phyloP scores from a whole-genome alignment of 2,888 invertebrate genomes.

The Trypoxylon attenuatum region DNA sequence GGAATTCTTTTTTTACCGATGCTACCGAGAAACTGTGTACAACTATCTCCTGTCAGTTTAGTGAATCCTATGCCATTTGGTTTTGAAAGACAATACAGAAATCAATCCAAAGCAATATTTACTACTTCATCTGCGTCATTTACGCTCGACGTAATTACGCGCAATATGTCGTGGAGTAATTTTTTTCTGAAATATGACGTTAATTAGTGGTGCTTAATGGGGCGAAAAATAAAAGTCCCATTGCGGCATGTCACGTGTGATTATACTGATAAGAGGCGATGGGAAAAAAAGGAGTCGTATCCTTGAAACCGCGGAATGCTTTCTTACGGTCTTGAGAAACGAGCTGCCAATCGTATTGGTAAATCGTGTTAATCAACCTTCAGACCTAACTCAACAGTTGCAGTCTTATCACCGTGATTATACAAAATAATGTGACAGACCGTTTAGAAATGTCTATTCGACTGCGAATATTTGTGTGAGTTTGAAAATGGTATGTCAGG shows the following conservation, averaged over 20 bases:
- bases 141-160: slow-evolving; percentile 34
- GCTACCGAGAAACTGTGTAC: slow-evolving; percentile 14
- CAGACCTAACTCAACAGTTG: too few relatives aligned
- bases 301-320: slow-evolving; percentile 13
- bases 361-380: too few relatives aligned
- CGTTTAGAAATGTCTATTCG: too few relatives aligned
- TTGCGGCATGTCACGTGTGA: not conserved
- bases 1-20: slow-evolving; percentile 5
- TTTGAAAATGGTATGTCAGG: too few relatives aligned
- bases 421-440: too few relatives aligned
- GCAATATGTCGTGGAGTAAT: slow-evolving; percentile 12
- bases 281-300: slow-evolving; percentile 2
- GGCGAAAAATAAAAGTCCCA: slow-evolving; percentile 25
- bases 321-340: not conserved
- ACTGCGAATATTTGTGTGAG: too few relatives aligned
- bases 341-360: not conserved
- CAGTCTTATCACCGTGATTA: too few relatives aligned
- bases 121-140: slow-evolving; percentile 39
- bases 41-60: slow-evolving; percentile 16
- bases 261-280: not conserved
- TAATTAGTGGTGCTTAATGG: slow-evolving; percentile 41
- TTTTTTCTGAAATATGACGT: slow-evolving; percentile 13
- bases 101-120: too few relatives aligned
- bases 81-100: too few relatives aligned
- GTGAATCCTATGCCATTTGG: too few relatives aligned